These are phyloP conservation scores for Hydrozoanthus tunicans DNA, from an alignment of 64 coral and sea anemone genomes.

Conservation along the genomic window DNA sequence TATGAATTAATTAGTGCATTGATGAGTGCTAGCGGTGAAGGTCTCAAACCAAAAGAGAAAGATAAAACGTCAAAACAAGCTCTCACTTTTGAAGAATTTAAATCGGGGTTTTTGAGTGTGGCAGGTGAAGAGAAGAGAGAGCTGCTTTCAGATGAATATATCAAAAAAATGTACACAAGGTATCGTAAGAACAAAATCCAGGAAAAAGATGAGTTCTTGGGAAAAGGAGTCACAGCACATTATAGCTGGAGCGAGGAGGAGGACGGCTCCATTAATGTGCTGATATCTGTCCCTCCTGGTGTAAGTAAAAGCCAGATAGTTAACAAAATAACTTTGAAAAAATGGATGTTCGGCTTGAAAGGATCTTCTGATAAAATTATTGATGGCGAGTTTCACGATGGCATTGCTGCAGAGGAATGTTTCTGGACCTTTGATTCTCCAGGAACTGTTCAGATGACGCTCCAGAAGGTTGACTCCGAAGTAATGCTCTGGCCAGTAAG, in stretches of 20 bases:
- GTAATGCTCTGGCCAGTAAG: slow-evolving; percentile 86
- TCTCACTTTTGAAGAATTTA: slow-evolving; percentile 87
- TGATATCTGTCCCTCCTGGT: slow-evolving; percentile 72
- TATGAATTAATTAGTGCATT: slow-evolving; percentile 79
- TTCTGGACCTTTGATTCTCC: slow-evolving; percentile 93
- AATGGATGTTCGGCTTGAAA: slow-evolving; percentile 78
- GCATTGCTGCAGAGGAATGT: slow-evolving; percentile 75
- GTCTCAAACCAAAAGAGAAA: slow-evolving; percentile 48
- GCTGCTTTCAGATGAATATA: slow-evolving; percentile 75
- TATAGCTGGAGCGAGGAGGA: slow-evolving; percentile 93
- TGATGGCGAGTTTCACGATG: slow-evolving; percentile 83
- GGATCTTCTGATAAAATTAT: slow-evolving; percentile 59
- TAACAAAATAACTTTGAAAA: slow-evolving; percentile 73
- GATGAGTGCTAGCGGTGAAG: slow-evolving; percentile 51
- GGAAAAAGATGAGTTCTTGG: slow-evolving; percentile 63
- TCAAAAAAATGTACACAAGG: slow-evolving; percentile 83
- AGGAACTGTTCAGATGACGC: slow-evolving; percentile 79
- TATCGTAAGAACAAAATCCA: slow-evolving; percentile 75
- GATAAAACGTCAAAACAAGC: slow-evolving; percentile 57
- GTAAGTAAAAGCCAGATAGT: slow-evolving; percentile 65
- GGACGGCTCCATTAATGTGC: slow-evolving; percentile 71
- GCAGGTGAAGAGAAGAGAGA: slow-evolving; percentile 67
- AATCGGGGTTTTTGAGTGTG: slow-evolving; percentile 69
- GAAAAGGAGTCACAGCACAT: slow-evolving; percentile 66
- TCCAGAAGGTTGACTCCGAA: slow-evolving; percentile 79